These are phyloP conservation scores for Stenichneumon culpator DNA, from an alignment of 2,888 invertebrate genomes.

Conservation along the genomic window DNA sequence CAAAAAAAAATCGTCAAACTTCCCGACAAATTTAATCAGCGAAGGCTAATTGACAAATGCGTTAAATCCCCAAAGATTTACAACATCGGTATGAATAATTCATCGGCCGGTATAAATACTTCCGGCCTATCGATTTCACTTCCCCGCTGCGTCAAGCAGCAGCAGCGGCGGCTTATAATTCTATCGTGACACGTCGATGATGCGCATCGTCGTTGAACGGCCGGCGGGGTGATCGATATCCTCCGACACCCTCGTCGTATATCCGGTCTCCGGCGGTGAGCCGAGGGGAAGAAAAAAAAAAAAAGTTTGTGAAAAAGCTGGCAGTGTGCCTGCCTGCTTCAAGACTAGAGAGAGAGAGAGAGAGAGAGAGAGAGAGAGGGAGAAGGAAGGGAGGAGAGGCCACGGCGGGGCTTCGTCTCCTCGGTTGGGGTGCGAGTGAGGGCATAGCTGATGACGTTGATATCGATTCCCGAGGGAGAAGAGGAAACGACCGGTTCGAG, in stretches of 20 bases:
- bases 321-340: conserved; percentile 17
- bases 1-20: not conserved
- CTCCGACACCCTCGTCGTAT: conserved; percentile 34
- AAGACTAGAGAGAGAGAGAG: not conserved
- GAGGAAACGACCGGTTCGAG: conserved; percentile 73
- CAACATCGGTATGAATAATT: conserved; percentile 21
- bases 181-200: conserved; percentile 34
- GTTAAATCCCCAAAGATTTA: not conserved
- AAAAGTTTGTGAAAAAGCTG: conserved; percentile 31
- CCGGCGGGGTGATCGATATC: conserved; percentile 37
- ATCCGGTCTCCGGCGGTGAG: conserved; percentile 35
- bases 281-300: not conserved
- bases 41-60: not conserved
- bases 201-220: conserved; percentile 16
- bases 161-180: conserved; percentile 28
- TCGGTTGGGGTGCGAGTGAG: conserved; percentile 68
- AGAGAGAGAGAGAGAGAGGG: not conserved
- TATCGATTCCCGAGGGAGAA: conserved; percentile 78
- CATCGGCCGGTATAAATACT: conserved; percentile 23
- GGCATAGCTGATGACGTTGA: conserved; percentile 78
- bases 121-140: conserved; percentile 43
- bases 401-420: conserved; percentile 63
- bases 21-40: not conserved
- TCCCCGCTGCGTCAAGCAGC: conserved; percentile 2
- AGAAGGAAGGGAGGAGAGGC: not conserved